These are phyloP conservation scores for Phyllopteryx taeniolatus DNA, from an alignment of 2,113 vertebrate species.

Conservation along the genomic window DNA sequence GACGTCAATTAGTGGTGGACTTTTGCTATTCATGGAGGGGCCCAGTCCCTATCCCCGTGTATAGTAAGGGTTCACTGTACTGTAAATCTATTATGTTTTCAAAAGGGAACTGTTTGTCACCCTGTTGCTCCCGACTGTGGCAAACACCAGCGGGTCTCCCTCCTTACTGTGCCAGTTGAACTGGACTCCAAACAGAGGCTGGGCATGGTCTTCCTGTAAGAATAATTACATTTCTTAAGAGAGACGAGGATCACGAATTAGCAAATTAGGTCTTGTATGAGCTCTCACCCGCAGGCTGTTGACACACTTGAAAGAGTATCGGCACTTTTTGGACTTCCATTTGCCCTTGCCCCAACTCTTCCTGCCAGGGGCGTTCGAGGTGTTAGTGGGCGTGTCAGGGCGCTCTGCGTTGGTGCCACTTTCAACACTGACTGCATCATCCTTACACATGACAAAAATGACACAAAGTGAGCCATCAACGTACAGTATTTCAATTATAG, in stretches of 20 bases:
- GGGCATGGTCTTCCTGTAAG: constrained; percentile 91
- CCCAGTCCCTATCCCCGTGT: background rate
- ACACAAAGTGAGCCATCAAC: background rate
- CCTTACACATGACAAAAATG: constrained; percentile 63
- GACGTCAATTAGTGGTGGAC: no score
- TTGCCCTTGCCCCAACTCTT: constrained; percentile 99
- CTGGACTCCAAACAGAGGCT: constrained; percentile 96
- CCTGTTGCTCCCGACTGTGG: constrained; percentile 96
- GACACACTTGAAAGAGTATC: constrained; percentile 98
- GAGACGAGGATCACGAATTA: background rate
- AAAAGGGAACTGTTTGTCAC: constrained; percentile 61
- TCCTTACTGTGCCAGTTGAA: constrained; percentile 99
- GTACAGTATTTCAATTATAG: background rate
- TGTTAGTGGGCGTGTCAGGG: constrained; percentile 97
- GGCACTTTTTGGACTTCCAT: constrained; percentile 99
- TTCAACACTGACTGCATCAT: constrained; percentile 92
- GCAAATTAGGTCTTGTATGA: background rate
- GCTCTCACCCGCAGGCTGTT: constrained; percentile 90
- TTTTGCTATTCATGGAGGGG: background rate
- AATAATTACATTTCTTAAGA: background rate
- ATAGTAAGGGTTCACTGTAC: background rate
- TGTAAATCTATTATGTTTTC: background rate
- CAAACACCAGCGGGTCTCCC: constrained; percentile 96
- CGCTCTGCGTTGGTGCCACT: constrained; percentile 92
- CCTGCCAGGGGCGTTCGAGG: constrained; percentile 90